Percentiles rank a stretch among this genome's conserved stretches.
phyloP scores from a whole-genome alignment of 2,113 vertebrate genomes.

The Triplophysa rosa region DNA sequence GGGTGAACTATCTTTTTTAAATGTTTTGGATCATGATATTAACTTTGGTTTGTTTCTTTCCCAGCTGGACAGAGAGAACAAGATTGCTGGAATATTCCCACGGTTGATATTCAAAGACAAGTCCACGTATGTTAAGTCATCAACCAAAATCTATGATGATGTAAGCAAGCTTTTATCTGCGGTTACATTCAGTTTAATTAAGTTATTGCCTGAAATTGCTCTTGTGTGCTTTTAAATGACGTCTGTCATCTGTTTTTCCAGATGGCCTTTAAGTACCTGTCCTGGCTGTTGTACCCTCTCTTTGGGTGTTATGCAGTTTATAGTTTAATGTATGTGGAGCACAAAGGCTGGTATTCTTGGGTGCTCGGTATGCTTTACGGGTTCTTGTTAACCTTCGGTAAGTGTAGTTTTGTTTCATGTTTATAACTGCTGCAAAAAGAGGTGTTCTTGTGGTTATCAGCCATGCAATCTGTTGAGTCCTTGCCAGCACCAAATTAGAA shows the following conservation, averaged over 20 bases:
- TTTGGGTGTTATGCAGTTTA: constrained; percentile 92
- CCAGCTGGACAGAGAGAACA: constrained; percentile 90
- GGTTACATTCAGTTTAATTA: background rate
- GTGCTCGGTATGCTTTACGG: constrained; percentile 95
- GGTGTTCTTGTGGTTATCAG: too few species aligned
- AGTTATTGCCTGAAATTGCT: background rate
- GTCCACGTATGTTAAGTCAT: constrained; percentile 90
- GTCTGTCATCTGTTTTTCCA: constrained; percentile 54
- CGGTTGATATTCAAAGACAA: constrained; percentile 86
- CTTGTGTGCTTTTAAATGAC: background rate
- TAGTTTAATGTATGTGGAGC: constrained; percentile 92
- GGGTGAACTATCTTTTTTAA: background rate
- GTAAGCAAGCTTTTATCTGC: constrained; percentile 70
- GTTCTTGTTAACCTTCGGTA: constrained; percentile 84
- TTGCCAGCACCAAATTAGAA: background rate
- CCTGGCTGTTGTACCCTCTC: constrained; percentile 91
- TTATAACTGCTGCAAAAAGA: background rate
- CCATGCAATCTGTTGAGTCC: background rate
- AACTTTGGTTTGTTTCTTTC: background rate
- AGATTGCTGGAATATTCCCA: constrained; percentile 82
- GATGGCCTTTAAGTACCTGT: constrained; percentile 96
- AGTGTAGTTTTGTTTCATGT: constrained; percentile 19
- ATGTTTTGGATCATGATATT: background rate
- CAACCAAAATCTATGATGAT: constrained; percentile 92
- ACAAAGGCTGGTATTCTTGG: constrained; percentile 98